Base-by-base conservation (phyloP, 2,888 invertebrate species). In the Perdita meconis region DNA sequence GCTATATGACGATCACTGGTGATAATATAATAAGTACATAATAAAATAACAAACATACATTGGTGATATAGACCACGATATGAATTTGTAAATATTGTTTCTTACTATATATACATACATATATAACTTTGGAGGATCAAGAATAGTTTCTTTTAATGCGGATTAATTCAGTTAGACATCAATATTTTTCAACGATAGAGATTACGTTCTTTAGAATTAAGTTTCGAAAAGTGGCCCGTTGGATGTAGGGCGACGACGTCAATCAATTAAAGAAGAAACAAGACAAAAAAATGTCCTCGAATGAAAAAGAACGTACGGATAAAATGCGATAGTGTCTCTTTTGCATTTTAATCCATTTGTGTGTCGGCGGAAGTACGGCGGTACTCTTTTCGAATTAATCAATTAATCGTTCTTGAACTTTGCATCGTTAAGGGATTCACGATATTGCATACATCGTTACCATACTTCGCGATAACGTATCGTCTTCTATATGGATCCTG, bases 61-160 rank as follows among this genome's bases (percentile, higher is more conserved):
- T 76, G 74, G 74, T 66, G 71, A 68, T 68, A 72, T 76, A 74
- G 47, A 80, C 75, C 83, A 82, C 83, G 80, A 84, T 80, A 80
- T 80, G 78, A 83, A 70, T 83, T 74, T 89, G 87, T 89, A 88
- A 87, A 89, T 89, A 89, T 86, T 87, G 84, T 81, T 84, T 84
- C 78, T 85, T 82, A 81, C 81, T 81, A 78, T 72, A 63, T 75
- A 65, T 79, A 76, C 59, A 50, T 50, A 55, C 47, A 40, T 47
- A 68, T 67, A 44, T 16, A 69, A 64, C 22, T 53, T n/a, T 64
- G 60, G 16, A 56, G 64, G 63, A 64, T 56, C 42, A 77, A 68
- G 57, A 77, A 44, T 63, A 69, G 55, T 67, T 69, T 40, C 51
- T 50, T 68, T 78, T 53, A 64, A 65, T 64, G 74, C 78, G 78